Evolutionary conservation across 2,113 vertebrate genomes (phyloP).

Genomic region (Cebus imitator): DNA sequence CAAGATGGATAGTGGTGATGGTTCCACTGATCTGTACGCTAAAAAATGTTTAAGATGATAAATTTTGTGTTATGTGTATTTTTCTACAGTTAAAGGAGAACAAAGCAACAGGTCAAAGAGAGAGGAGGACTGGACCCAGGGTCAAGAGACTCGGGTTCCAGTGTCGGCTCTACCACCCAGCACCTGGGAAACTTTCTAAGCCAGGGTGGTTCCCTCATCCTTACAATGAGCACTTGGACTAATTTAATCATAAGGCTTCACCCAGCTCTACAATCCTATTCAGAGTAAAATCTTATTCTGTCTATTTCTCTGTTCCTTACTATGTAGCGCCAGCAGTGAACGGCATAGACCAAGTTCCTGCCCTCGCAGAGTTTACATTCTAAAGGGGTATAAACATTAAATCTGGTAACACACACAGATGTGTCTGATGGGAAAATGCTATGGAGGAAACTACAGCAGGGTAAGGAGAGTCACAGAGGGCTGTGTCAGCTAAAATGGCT

Average conservation of each 20-base stretch:
- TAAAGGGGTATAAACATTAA: not conserved
- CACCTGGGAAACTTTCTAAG: not conserved
- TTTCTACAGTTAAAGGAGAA: not conserved
- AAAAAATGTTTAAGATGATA: not conserved
- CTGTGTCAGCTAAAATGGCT: not conserved
- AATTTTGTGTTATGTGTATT: not conserved
- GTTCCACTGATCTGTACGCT: not conserved
- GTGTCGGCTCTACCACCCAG: not conserved
- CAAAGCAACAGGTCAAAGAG: not conserved
- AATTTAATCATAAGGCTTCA: not conserved
- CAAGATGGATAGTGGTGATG: no score
- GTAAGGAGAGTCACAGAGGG: not conserved
- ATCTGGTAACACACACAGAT: rapidly evolving
- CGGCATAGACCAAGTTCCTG: not conserved
- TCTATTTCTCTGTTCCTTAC: not conserved
- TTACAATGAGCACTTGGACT: not conserved
- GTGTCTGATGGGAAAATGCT: not conserved
- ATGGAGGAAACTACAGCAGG: not conserved
- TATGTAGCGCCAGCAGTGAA: not conserved
- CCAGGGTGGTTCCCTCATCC: not conserved
- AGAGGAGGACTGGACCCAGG: no score
- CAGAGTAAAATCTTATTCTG: not conserved
- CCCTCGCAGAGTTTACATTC: not conserved
- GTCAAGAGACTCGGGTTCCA: no score
- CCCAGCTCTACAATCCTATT: not conserved